A percentile compares a stretch with the other conserved stretches of the same genome.
Conservation (phyloP, 2,888 invertebrate species). For the Drosophila emarginata region DNA sequence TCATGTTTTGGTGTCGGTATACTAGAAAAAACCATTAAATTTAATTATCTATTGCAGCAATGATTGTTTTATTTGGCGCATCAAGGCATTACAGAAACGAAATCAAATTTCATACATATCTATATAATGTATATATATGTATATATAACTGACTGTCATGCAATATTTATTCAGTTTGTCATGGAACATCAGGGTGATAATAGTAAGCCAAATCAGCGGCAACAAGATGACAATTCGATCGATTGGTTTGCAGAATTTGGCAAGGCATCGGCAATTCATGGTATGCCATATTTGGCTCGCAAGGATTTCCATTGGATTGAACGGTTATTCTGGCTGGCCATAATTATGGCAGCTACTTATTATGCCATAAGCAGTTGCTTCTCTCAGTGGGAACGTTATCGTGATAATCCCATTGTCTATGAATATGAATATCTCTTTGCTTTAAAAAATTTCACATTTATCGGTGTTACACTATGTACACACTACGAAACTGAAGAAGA, state of each 20-base stretch:
- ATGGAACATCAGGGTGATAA: conserved; percentile 32
- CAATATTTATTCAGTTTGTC: conserved; percentile 33
- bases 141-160: conserved; percentile 14
- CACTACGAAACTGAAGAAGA: conserved; percentile 73
- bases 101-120: not conserved
- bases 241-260: conserved; percentile 57
- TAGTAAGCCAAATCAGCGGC: not conserved
- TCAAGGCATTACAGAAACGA: conserved; percentile 29
- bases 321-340: conserved; percentile 70
- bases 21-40: conserved; percentile 37
- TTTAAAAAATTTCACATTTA: conserved; percentile 83
- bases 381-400: conserved; percentile 82
- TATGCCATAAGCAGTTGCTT: conserved; percentile 69
- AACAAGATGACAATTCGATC: not conserved
- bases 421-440: conserved; percentile 83
- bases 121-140: too few relatives aligned
- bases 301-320: conserved; percentile 76
- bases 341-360: conserved; percentile 65
- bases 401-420: conserved; percentile 83
- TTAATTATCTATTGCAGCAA: conserved; percentile 16
- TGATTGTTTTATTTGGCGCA: conserved; percentile 13
- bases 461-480: conserved; percentile 84
- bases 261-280: conserved; percentile 77
- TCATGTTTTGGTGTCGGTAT: conserved; percentile 46
- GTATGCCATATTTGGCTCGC: conserved; percentile 74